A percentile compares a stretch with the other conserved stretches of the same genome.
Conservation (phyloP, 2,888 invertebrate genomes). For the Leucoma salicis region DNA sequence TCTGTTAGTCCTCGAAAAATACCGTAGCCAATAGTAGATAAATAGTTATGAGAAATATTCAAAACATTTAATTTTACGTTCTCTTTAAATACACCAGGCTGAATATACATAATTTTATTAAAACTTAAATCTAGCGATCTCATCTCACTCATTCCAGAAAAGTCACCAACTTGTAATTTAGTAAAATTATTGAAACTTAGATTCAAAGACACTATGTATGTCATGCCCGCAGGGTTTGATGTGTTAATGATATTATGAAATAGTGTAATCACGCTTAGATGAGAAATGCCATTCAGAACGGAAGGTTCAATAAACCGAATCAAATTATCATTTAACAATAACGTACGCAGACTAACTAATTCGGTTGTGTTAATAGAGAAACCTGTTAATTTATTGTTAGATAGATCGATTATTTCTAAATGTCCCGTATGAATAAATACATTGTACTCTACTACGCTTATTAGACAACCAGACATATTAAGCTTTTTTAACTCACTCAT, state of each 20-base stretch:
- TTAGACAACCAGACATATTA: conserved; percentile 51
- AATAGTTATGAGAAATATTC: conserved; percentile 57
- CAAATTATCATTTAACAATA: conserved; percentile 53
- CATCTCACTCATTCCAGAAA: conserved; percentile 40
- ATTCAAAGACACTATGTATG: conserved; percentile 34
- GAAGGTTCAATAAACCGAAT: conserved; percentile 37
- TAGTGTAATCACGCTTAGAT: conserved; percentile 39
- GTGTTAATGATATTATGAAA: conserved; percentile 47
- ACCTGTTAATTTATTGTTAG: conserved; percentile 45
- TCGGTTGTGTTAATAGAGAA: conserved; percentile 52
- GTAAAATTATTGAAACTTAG: conserved; percentile 48
- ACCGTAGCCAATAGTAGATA: conserved; percentile 49
- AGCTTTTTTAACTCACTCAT: conserved; percentile 50
- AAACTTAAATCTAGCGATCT: conserved; percentile 51
- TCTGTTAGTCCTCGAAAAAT: conserved; percentile 48
- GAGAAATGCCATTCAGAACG: conserved; percentile 34
- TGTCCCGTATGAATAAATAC: conserved; percentile 45
- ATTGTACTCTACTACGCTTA: conserved; percentile 51
- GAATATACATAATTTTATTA: conserved; percentile 51
- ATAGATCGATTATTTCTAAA: conserved; percentile 55
- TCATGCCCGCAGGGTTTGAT: conserved; percentile 38
- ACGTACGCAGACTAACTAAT: conserved; percentile 35
- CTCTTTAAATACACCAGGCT: conserved; percentile 56
- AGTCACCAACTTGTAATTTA: conserved; percentile 38
- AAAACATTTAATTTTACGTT: conserved; percentile 42